Evolutionary conservation across 2,888 invertebrate genomes (phyloP), one percentile per base, ranked within the genome.

Genomic region (Onthophagus sagittarius): DNA sequence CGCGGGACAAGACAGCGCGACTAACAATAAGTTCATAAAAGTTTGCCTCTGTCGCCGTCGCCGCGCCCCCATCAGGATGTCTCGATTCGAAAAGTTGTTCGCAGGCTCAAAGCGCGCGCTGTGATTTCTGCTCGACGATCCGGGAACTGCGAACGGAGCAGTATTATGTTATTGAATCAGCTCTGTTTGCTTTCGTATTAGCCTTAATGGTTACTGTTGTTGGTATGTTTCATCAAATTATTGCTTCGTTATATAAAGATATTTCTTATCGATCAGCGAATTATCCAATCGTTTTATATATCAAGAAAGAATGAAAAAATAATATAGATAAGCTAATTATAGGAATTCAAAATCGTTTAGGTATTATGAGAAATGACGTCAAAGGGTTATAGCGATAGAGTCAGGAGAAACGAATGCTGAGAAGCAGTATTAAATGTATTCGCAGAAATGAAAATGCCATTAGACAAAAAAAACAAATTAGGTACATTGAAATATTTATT

Each of bases 341-440:
- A 3, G 71, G 63, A 71, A 63, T 75, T 14, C 73, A 75, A 32
- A 62, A 71, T 32, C 73, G 75, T 67, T 71, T 73, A 13, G 73
- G n/a, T 69, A 70, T 67, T 75, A 15, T 75, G 75, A 73, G 73
- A 75, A 62, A 75, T 75, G 73, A 70, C 15, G 7, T 11, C 32
- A 15, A 67, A 39, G 15, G 73, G 73, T 62, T 72, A 75, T 14
- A 53, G 63, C 32, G 73, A 75, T 64, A 67, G 70, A 73, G 63
- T 70, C 14, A 73, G 71, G 70, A 69, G 62, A 67, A 75, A 73
- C 65, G 23, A 70, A 33, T 70, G 71, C 65, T 75, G 75, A 72
- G 71, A 75, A 70, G 71, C 73, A 70, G 63, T 75, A 13, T 53
- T 33, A 11, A 63, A 70, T 9, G 13, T 70, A 23, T 71, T 75